phyloP scores from a whole-genome alignment of 1,140 invertebrate genomes.

The Leptonema lineaticorne region DNA sequence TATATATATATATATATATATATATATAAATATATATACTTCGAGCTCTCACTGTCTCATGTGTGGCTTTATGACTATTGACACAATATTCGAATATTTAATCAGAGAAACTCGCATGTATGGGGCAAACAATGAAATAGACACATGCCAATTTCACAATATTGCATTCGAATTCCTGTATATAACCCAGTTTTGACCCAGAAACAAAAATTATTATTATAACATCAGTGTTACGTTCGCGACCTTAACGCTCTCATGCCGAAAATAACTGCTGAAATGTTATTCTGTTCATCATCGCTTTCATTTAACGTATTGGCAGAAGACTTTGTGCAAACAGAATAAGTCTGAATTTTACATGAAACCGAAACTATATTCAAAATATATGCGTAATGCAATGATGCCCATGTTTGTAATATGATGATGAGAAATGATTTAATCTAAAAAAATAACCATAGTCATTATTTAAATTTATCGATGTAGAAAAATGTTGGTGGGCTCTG shows the following conservation, averaged over 20 bases:
- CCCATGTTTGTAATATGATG: too few species aligned
- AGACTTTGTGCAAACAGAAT: background rate
- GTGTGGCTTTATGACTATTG: background rate
- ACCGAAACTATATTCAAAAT: too few species aligned
- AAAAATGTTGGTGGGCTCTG: too few species aligned
- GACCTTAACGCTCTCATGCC: background rate
- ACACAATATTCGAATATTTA: too few species aligned
- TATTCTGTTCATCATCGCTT: constrained; percentile 15
- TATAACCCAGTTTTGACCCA: background rate
- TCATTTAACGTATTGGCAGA: background rate
- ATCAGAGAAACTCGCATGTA: too few species aligned
- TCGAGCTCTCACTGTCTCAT: background rate
- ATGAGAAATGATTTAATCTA: too few species aligned
- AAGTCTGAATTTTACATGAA: too few species aligned
- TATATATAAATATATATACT: background rate
- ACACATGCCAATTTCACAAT: background rate
- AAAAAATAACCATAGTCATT: too few species aligned
- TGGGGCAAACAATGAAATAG: too few species aligned
- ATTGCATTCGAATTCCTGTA: background rate
- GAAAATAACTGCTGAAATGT: constrained; percentile 13
- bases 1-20: too few species aligned
- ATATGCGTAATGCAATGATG: too few species aligned
- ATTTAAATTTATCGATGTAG: too few species aligned
- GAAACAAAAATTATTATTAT: constrained; percentile 14
- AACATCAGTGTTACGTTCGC: constrained; percentile 2